Percentiles rank a stretch among this genome's conserved stretches.
Conservation (phyloP, 1,140 invertebrate genomes). For the Spodoptera litura region DNA sequence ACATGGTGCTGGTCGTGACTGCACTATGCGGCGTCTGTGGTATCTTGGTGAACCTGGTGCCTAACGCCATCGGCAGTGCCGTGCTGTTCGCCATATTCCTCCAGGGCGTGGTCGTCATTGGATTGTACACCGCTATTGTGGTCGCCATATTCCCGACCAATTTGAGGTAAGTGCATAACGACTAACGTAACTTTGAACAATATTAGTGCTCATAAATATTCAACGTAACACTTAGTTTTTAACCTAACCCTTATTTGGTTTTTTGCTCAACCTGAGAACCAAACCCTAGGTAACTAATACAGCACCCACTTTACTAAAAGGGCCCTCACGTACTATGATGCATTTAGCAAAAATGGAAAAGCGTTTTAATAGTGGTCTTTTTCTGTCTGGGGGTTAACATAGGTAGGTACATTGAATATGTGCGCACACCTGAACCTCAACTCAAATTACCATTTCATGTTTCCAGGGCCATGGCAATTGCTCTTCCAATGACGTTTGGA, state of each 20-base stretch:
- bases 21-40: slow-evolving; percentile 58
- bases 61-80: slow-evolving; percentile 62
- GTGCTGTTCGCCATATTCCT: slow-evolving; percentile 61
- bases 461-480: slow-evolving; percentile 69
- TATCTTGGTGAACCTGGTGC: slow-evolving; percentile 66
- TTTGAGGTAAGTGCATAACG: slow-evolving; percentile 59
- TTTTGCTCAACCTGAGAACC: too few species aligned
- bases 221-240: too few species aligned
- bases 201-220: too few species aligned
- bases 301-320: too few species aligned
- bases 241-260: too few species aligned
- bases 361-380: too few species aligned
- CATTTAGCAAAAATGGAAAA: too few species aligned
- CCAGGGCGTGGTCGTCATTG: slow-evolving; percentile 60
- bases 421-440: too few species aligned
- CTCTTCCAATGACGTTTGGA: slow-evolving; percentile 62
- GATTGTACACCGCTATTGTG: slow-evolving; percentile 67
- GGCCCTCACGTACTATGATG: too few species aligned
- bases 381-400: too few species aligned
- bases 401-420: too few species aligned
- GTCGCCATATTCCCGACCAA: slow-evolving; percentile 70
- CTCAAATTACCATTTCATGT: background rate
- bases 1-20: slow-evolving; percentile 61
- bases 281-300: too few species aligned
- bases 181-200: background rate